Percentiles rank a stretch among this genome's conserved stretches.
Evolutionary conservation across 2,888 invertebrate genomes (phyloP).

Genomic region (Dryobota labecula): DNA sequence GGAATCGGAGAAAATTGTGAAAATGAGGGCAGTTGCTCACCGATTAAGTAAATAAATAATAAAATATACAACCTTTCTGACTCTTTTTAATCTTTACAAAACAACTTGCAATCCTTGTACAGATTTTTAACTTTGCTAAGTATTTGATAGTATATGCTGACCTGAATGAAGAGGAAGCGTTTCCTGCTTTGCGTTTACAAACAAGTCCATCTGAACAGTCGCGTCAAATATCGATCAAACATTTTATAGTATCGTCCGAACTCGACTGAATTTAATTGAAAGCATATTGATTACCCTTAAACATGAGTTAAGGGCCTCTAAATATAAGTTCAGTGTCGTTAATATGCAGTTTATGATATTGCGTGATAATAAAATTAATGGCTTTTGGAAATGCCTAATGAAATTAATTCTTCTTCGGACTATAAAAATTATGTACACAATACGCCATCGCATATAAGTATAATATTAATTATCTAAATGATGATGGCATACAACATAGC

Average conservation of each 20-base stretch:
- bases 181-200: too few species aligned
- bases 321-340: slow-evolving; percentile 26
- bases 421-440: background rate
- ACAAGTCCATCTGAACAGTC: background rate
- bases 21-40: too few species aligned
- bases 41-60: too few species aligned
- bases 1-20: too few species aligned
- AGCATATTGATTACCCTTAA: slow-evolving; percentile 22
- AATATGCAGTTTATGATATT: slow-evolving; percentile 38
- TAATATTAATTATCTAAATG: background rate
- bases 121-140: too few species aligned
- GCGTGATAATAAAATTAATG: slow-evolving; percentile 44
- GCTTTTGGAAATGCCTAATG: slow-evolving; percentile 10
- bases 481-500: background rate
- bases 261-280: slow-evolving; percentile 2
- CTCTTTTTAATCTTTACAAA: too few species aligned
- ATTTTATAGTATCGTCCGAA: background rate
- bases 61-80: too few species aligned
- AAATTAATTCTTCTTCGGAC: background rate
- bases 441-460: background rate
- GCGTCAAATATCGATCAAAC: slow-evolving; percentile 13
- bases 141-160: too few species aligned
- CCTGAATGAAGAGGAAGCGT: too few species aligned
- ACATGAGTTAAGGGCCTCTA: slow-evolving; percentile 14
- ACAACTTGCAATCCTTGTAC: too few species aligned